Evolutionary conservation across 2,113 vertebrate species (phyloP).

Genomic region (Coracopsis vasa): DNA sequence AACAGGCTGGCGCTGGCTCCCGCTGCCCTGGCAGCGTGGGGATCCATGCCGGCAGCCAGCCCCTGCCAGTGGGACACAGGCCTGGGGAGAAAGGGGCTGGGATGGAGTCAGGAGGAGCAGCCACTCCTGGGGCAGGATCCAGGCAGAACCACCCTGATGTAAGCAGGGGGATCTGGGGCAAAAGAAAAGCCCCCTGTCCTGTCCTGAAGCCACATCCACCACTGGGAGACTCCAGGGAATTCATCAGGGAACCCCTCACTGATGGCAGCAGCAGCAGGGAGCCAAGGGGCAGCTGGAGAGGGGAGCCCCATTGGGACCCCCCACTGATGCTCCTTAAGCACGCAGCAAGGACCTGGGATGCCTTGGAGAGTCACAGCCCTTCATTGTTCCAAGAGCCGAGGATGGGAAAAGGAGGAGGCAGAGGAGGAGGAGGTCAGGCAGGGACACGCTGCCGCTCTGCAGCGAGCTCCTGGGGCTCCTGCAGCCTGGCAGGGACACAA

Average conservation of each 20-base stretch:
- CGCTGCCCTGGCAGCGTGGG: background rate
- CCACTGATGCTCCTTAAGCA: background rate
- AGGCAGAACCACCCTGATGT: background rate
- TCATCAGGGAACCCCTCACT: background rate
- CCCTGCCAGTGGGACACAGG: rapidly evolving
- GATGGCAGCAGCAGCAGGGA: rapidly evolving
- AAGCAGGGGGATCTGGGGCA: rapidly evolving
- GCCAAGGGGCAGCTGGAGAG: background rate
- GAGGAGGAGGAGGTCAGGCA: slow-evolving; percentile 37
- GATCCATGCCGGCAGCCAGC: rapidly evolving
- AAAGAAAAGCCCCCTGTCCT: rapidly evolving
- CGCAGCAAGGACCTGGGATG: background rate
- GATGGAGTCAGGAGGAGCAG: background rate
- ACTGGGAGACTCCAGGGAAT: rapidly evolving
- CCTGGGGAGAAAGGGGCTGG: background rate
- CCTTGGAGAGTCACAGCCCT: background rate
- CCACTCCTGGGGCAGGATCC: background rate
- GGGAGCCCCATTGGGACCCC: background rate
- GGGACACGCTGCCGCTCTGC: slow-evolving; percentile 46
- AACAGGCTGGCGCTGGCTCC: slow-evolving; percentile 17
- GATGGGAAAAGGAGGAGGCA: background rate
- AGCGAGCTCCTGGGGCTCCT: slow-evolving; percentile 36
- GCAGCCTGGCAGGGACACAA: slow-evolving; percentile 59
- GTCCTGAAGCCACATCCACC: background rate
- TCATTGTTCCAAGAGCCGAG: background rate